Evolutionary conservation across 1,140 invertebrate species (phyloP).

Genomic region (Limonius californicus): DNA sequence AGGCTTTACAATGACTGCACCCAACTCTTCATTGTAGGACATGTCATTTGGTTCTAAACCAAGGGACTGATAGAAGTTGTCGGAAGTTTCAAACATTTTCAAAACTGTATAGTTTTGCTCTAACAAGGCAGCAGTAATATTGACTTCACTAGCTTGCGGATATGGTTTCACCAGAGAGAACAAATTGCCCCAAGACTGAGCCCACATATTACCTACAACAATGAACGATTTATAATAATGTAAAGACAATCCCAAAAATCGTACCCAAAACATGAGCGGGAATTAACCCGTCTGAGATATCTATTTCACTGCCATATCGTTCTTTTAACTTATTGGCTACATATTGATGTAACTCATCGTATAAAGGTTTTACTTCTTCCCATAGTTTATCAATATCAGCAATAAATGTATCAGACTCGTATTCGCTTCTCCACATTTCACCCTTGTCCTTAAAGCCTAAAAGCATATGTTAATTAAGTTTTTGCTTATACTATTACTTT

Average conservation of each 20-base stretch:
- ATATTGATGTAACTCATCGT: conserved; percentile 63
- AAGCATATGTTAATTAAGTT: not conserved
- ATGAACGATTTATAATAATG: conserved; percentile 22
- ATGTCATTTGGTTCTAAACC: conserved; percentile 47
- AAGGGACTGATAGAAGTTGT: conserved; percentile 52
- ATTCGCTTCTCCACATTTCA: conserved; percentile 57
- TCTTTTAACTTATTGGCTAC: conserved; percentile 50
- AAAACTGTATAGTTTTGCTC: conserved; percentile 51
- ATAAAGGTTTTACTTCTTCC: conserved; percentile 58
- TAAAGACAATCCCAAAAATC: not conserved
- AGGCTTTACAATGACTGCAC: conserved; percentile 56
- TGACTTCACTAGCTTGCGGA: conserved; percentile 64
- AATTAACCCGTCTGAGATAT: conserved; percentile 48
- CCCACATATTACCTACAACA: conserved; percentile 87
- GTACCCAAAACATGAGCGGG: conserved; percentile 57
- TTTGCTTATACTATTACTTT: not conserved
- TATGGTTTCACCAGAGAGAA: conserved; percentile 68
- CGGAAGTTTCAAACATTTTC: conserved; percentile 49
- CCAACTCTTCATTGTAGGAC: conserved; percentile 21
- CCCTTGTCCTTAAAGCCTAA: conserved; percentile 2
- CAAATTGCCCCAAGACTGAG: conserved; percentile 79
- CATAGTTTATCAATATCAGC: conserved; percentile 57
- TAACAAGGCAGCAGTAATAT: conserved; percentile 67
- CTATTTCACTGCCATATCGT: conserved; percentile 36
- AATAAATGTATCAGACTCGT: conserved; percentile 58